Conservation (phyloP, 2,113 vertebrate genomes). For the Chunga burmeisteri region DNA sequence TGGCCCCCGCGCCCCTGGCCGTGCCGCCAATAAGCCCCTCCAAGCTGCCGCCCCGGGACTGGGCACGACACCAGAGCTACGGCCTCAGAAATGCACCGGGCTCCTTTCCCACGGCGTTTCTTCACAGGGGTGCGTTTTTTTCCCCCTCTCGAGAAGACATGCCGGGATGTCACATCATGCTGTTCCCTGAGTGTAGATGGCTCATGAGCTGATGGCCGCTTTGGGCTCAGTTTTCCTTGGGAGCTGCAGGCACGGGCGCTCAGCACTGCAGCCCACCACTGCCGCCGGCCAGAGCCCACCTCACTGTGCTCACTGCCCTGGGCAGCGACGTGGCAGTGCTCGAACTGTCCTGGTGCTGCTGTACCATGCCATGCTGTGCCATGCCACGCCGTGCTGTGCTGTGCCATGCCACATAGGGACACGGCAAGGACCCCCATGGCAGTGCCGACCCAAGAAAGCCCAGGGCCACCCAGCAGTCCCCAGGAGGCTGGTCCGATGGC, state of each 20-base stretch:
- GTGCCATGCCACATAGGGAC: background rate
- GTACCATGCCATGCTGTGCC: rapidly evolving
- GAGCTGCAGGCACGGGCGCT: background rate
- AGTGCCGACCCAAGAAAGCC: background rate
- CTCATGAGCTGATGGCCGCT: rapidly evolving
- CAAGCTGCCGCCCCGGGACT: background rate
- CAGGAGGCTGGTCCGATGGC: background rate
- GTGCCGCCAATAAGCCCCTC: background rate
- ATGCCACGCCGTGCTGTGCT: background rate
- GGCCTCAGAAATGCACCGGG: background rate
- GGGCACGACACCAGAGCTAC: background rate
- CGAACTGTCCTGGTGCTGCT: background rate
- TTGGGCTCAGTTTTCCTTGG: background rate
- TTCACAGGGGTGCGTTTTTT: rapidly evolving
- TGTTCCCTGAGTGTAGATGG: background rate
- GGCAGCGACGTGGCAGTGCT: background rate
- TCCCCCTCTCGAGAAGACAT: background rate
- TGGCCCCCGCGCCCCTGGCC: background rate
- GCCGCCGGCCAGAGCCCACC: background rate
- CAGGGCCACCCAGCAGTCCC: background rate
- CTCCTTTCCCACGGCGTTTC: background rate
- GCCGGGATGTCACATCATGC: background rate
- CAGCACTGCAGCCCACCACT: background rate
- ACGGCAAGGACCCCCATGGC: background rate
- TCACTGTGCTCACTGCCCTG: background rate